Evolutionary conservation across 2,888 invertebrate species (phyloP).

Genomic region (Amaurobius ferox): DNA sequence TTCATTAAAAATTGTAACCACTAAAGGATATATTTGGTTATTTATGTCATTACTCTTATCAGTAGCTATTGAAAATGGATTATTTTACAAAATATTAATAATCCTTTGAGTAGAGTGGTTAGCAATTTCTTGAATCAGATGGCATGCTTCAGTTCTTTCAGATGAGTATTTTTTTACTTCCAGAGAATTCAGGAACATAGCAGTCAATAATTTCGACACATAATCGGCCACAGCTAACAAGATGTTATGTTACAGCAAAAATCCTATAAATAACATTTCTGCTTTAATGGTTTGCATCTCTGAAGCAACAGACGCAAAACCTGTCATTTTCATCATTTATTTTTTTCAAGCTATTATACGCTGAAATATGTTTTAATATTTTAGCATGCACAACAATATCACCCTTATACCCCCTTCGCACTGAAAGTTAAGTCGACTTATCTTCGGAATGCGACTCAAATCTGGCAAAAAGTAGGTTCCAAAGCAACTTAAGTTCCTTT

Average conservation of each 20-base stretch:
- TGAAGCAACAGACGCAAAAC: too few species aligned
- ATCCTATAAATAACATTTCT: neutral
- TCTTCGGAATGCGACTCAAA: too few species aligned
- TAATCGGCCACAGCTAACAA: neutral
- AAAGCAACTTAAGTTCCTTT: too few species aligned
- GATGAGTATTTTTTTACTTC: neutral
- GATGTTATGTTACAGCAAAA: neutral
- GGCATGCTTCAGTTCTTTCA: neutral
- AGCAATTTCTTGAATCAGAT: neutral
- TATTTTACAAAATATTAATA: neutral
- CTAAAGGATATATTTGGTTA: neutral
- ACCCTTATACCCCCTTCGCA: too few species aligned
- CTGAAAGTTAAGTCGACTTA: too few species aligned
- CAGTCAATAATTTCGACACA: neutral
- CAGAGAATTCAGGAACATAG: neutral
- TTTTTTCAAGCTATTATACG: too few species aligned
- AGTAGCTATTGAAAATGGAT: neutral
- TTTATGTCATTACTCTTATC: neutral
- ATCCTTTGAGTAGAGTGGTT: neutral
- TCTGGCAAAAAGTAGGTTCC: too few species aligned
- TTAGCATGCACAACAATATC: too few species aligned
- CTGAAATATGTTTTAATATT: too few species aligned
- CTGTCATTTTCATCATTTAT: too few species aligned
- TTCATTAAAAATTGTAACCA: slow-evolving; percentile 3
- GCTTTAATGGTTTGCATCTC: neutral